These are phyloP conservation scores for Colletes gigas DNA, from an alignment of 1,140 invertebrate genomes.

Conservation along the genomic window DNA sequence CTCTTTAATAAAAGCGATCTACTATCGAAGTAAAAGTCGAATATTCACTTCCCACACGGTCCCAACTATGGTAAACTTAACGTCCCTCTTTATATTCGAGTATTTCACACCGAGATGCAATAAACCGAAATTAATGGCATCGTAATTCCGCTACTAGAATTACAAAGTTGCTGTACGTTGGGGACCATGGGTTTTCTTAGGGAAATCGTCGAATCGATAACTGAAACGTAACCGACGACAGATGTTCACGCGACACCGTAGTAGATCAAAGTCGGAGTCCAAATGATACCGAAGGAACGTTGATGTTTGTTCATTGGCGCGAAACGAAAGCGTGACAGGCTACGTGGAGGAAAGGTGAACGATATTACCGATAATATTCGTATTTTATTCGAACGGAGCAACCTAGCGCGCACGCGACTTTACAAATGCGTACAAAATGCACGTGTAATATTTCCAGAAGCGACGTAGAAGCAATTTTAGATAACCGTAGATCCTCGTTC, in stretches of 20 bases:
- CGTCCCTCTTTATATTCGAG: background rate
- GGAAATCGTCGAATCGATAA: background rate
- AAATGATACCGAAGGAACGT: background rate
- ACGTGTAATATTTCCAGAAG: background rate
- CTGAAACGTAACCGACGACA: background rate
- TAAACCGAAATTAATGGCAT: conserved; percentile 17
- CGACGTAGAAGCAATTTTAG: background rate
- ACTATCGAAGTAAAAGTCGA: no score
- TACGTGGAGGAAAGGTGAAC: background rate
- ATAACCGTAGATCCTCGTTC: background rate
- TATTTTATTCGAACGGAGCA: background rate
- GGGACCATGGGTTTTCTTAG: background rate
- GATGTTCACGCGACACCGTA: background rate
- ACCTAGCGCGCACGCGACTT: background rate
- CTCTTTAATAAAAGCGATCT: no score
- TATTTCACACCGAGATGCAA: background rate
- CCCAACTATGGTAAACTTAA: background rate
- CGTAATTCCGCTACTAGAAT: conserved; percentile 6
- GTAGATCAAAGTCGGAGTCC: background rate
- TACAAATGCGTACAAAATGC: background rate
- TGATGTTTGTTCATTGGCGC: conserved; percentile 8
- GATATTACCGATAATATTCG: background rate
- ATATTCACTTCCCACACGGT: no score
- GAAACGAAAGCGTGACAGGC: conserved; percentile 9
- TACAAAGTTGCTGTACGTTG: conserved; percentile 1